phyloP scores from a whole-genome alignment of 2,888 invertebrate genomes.

The Hermaeophaga mercurialis region DNA sequence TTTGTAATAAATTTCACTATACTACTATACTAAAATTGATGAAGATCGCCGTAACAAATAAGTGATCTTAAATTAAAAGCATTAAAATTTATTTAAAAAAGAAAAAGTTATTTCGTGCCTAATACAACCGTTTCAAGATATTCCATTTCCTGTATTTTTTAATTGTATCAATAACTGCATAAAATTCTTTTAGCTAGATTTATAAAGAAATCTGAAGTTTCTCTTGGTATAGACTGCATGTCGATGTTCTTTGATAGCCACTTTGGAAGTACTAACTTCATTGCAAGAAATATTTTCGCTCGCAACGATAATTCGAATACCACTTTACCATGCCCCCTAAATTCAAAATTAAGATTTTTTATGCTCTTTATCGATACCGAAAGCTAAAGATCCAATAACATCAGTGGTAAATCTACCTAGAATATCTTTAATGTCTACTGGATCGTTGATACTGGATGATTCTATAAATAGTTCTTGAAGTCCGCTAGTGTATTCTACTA shows the following conservation, averaged over 20 bases:
- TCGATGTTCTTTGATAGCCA: conserved; percentile 31
- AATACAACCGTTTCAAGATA: conserved; percentile 57
- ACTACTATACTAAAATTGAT: no score
- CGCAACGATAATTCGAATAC: background rate
- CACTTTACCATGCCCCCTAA: background rate
- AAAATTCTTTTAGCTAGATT: conserved; percentile 59
- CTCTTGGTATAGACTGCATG: conserved; percentile 38
- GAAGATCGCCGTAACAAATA: no score
- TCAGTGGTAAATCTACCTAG: no score
- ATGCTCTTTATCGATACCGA: background rate
- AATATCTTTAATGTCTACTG: no score
- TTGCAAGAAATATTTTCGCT: background rate
- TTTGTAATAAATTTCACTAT: no score
- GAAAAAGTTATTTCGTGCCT: conserved; percentile 47
- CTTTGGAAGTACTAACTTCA: conserved; percentile 23
- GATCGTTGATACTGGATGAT: background rate
- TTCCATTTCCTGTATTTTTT: conserved; percentile 52
- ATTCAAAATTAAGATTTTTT: background rate
- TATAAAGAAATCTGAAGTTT: conserved; percentile 56
- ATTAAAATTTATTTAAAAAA: no score
- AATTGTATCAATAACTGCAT: no score
- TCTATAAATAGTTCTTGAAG: conserved; percentile 8
- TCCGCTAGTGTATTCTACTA: conserved; percentile 54
- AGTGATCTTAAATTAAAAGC: no score
- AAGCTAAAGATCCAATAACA: background rate